Evolutionary conservation across 2,797 vertebrate species (phyloP), one percentile per base, ranked within the genome.

Genomic region (Cephalopachus bancanus): DNA sequence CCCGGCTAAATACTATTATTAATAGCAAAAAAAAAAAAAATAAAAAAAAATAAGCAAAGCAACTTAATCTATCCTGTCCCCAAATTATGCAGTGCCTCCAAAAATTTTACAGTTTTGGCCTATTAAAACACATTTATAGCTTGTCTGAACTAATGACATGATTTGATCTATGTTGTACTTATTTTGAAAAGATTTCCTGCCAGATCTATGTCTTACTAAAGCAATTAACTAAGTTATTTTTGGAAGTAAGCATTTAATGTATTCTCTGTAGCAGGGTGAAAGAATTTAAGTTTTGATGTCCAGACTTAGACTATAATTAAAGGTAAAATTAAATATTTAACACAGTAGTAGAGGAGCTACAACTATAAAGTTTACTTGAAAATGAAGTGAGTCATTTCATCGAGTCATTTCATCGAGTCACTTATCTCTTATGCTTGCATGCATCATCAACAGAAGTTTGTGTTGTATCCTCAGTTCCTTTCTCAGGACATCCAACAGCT

Each of bases 291-390:
- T 83, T 95, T 87, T 97, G 51, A 49, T 88, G 19, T 76, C 28
- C 72, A 95, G 37, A 76, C 62, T 93, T 91, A 37, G 26, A 24
- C 59, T 90, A 20, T 81, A 64, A 96, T 83, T 95, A 89, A 92
- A 96, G 55, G 85, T 93, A 83, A 90, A 92, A 72, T 98, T 97
- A 98, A 97, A 96, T 98, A 95, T 96, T 97, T 97, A 94, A 96
- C 87, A 65, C 60, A 93, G 85, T 83, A 89, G 62, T 80, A 67
- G 49, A 92, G 81, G 69, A 79, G 60, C 60, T 14, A 44, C 15
- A 20, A 51, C 59, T 92, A 24, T 24, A 49, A 90, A 88, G 97
- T 97, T 97, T 96, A 97, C 96, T 95, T 96, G 75, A 74, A 93
- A 88, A 72, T 92, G 85, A 86, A 96, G 89, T 97, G 97, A 97